Conservation (phyloP, 2,113 vertebrate species). For the Puma concolor region DNA sequence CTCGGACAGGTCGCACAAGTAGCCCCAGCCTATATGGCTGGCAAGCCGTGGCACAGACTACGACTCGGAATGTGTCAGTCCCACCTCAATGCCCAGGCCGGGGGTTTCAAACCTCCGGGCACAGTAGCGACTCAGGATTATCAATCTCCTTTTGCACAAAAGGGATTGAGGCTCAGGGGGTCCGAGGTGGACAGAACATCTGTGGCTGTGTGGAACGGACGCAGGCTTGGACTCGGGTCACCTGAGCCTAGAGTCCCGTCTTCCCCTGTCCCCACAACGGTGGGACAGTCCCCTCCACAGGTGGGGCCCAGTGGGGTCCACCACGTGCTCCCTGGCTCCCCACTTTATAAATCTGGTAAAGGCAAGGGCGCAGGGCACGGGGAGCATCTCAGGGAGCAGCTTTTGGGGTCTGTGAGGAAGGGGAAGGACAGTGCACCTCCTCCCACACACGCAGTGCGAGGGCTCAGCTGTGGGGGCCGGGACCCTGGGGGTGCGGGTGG, state of each 20-base stretch:
- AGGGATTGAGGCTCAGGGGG: background rate
- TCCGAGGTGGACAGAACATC: no score
- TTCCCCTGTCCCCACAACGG: no score
- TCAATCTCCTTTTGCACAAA: background rate
- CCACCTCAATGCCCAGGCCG: background rate
- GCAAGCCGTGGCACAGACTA: background rate
- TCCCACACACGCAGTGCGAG: rapidly evolving
- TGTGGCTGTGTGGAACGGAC: rapidly evolving
- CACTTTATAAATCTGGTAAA: background rate
- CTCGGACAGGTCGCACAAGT: background rate
- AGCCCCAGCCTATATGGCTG: background rate
- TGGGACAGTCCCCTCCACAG: background rate
- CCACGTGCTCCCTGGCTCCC: background rate
- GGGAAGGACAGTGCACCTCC: no score
- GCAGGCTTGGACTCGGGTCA: rapidly evolving
- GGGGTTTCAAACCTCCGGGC: background rate
- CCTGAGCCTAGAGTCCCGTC: background rate
- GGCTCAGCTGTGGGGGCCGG: no score
- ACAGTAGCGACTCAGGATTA: no score
- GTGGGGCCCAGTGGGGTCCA: rapidly evolving
- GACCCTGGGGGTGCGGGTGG: rapidly evolving
- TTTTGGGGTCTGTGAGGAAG: no score
- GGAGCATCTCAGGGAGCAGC: background rate
- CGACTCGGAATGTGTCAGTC: rapidly evolving
- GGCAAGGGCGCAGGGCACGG: background rate